These are phyloP conservation scores for Eleginops maclovinus DNA, from an alignment of 2,113 vertebrate species.

Conservation along the genomic window DNA sequence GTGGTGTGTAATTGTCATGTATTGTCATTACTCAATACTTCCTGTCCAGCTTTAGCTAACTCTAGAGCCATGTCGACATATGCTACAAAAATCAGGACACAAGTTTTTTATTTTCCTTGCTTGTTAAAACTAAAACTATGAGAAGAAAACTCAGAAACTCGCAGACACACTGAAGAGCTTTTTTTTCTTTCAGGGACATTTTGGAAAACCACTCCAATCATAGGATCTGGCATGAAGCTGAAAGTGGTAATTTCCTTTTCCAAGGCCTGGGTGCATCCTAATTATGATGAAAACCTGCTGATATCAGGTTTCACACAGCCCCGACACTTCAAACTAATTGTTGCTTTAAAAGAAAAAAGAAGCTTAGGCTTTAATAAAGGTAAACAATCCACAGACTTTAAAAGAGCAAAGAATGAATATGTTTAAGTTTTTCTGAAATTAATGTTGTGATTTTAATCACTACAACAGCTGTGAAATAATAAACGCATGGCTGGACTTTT, in stretches of 20 bases:
- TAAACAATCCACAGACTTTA: constrained; percentile 24
- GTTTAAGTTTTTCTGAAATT: not conserved
- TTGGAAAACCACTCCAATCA: constrained; percentile 31
- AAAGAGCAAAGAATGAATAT: not conserved
- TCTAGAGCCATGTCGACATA: not conserved
- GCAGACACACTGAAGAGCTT: constrained; percentile 14
- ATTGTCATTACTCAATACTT: not conserved
- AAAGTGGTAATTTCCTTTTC: constrained; percentile 56
- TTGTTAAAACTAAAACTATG: not conserved
- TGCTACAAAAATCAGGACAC: not conserved
- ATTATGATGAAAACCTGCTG: constrained; percentile 53
- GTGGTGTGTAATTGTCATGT: not conserved
- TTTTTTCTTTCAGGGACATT: constrained; percentile 10
- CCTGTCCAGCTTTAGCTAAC: not conserved
- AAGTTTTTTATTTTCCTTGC: not conserved
- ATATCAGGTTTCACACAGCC: constrained; percentile 36
- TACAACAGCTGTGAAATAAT: not conserved
- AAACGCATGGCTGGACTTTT: not conserved
- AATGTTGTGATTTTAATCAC: not conserved
- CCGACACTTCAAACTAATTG: constrained; percentile 51
- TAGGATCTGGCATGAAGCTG: constrained; percentile 26
- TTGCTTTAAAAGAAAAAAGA: constrained; percentile 20
- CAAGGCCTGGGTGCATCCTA: constrained; percentile 51
- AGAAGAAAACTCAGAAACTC: not conserved
- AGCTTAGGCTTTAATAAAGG: constrained; percentile 14